Base-by-base conservation (phyloP, 2,888 invertebrate genomes). In the Tortrix viridana region DNA sequence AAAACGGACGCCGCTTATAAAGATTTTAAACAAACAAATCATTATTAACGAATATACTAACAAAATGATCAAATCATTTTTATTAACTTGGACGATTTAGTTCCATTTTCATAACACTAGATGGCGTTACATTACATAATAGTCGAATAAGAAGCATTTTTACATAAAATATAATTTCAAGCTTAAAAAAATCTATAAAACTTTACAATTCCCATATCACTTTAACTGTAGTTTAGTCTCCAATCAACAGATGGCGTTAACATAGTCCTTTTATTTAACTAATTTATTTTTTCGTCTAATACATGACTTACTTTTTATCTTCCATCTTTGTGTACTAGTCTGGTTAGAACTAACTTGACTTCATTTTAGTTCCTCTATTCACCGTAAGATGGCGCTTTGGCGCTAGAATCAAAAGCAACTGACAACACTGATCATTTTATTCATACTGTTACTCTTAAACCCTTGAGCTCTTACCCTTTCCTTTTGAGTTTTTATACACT, bases 41-140 rank as follows among this genome's bases (percentile, higher is more conserved):
- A 43, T n/a, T n/a, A 3, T 32, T n/a, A 41, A 41, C 16, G n/a
- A 41, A 41, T 41, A 26, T 4, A 5, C 6, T 26, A 16, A 16
- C 16, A 41, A n/a, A 41, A 41, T 16, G 16, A 41, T 41, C 16
- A 41, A n/a, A 41, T 47, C 37, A 12, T 12, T 19, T 37, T 19
- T 50, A 32, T 37, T n/a, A 37, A 48, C 19, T 61, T 49, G 55
- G 60, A 61, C 55, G 60, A 61, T 41, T 60, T 50, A 50, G 50
- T 55, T 61, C 14, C 20, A 43, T 55, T 41, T 12, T 14, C 1
- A 37, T 22, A 60, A 23, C 48, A 32, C 48, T 49, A 49, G 48
- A 49, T 61, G 60, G 43, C 55, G 20, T 61, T 55, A 32, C 41
- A 41, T 16, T 55, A 32, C 50, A 19, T 14, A 14, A 26, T 19